A percentile compares a stretch with the other conserved stretches of the same genome.
Evolutionary conservation across 2,888 invertebrate genomes (phyloP).

Genomic region (Endomychus coccineus): DNA sequence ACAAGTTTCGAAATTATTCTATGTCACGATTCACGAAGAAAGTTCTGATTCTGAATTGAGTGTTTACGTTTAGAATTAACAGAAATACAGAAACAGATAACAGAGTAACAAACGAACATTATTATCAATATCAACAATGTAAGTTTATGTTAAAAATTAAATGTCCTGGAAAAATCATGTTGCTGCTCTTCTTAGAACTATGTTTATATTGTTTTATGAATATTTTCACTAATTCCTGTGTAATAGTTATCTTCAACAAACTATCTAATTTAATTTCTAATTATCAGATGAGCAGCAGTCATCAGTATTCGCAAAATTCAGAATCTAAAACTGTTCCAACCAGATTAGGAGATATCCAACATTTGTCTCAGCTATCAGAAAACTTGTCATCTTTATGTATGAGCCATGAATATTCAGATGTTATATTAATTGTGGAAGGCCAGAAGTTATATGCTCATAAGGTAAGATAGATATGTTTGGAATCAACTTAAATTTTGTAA

Average conservation of each 20-base stretch:
- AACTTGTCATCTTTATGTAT: constrained; percentile 80
- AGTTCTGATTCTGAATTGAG: too few relatives aligned
- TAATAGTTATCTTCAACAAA: not conserved
- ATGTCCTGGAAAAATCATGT: not conserved
- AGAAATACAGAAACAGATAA: too few relatives aligned
- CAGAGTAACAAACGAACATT: constrained; percentile 1
- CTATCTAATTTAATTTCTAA: not conserved
- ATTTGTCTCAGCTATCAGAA: constrained; percentile 67
- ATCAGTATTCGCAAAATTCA: constrained; percentile 37
- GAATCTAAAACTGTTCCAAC: constrained; percentile 29
- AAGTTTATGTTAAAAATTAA: not conserved
- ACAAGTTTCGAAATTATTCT: too few relatives aligned
- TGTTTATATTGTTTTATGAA: not conserved
- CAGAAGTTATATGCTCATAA: constrained; percentile 62
- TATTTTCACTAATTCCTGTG: not conserved
- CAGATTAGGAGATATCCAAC: constrained; percentile 56
- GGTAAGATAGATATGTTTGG: constrained; percentile 34
- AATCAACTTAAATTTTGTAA: constrained; percentile 2
- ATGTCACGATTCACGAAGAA: too few relatives aligned
- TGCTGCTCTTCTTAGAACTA: not conserved
- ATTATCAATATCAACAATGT: not conserved
- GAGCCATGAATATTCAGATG: constrained; percentile 85
- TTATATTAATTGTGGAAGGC: constrained; percentile 79
- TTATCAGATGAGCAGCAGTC: constrained; percentile 37
- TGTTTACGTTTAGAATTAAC: too few relatives aligned